Evolutionary conservation across 1,140 invertebrate species (phyloP), one percentile per base, ranked within the genome.

Genomic region (Drosophila pruinosa): DNA sequence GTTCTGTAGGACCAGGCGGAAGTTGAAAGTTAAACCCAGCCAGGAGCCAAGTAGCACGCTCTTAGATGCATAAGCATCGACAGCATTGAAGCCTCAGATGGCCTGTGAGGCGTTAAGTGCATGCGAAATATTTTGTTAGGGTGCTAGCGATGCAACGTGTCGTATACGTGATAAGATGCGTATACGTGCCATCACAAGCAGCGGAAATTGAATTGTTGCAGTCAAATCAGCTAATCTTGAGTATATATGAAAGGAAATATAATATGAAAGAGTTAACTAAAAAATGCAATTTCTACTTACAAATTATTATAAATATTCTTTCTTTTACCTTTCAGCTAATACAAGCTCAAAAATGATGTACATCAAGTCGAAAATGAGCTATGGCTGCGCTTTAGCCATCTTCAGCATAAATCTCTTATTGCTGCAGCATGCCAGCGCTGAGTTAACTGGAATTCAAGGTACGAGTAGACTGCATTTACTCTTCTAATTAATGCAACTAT

Each of bases 191-290:
- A 61, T 1, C 24, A 21, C 24, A 7, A 39, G 34, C 14, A 59
- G 48, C 72, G 72, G 72, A 75, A 75, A 75, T 75, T 75, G 61
- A 71, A 64, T 64, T 71, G 58, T 52, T 21, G 21, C 41, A 47
- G 14, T 69, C 28, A 47, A 70, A 70, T 70, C 58, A 21, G 48
- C 47, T 70, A 34, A 54, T 28, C 12, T 21, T 7, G 6, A 36
- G 39, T 17, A 21, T 28, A 4, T 4, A n/a, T n/a, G n/a, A n/a
- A n/a, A n/a, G n/a, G n/a, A n/a, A n/a, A n/a, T n/a, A n/a, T 31
- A 24, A 8, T 28, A 4, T 31, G 19, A 64, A 45, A 12, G 38
- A 12, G 12, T 4, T 45, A 26, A n/a, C 10, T 34, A 3, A 3
- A 12, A 6, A 1, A 34, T n/a, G n/a, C n/a, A n/a, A n/a, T n/a